A percentile compares a stretch with the other conserved stretches of the same genome.
These are phyloP conservation scores for Zaprionus lachaisei DNA, from an alignment of 1,140 invertebrate genomes.

Conservation along the genomic window DNA sequence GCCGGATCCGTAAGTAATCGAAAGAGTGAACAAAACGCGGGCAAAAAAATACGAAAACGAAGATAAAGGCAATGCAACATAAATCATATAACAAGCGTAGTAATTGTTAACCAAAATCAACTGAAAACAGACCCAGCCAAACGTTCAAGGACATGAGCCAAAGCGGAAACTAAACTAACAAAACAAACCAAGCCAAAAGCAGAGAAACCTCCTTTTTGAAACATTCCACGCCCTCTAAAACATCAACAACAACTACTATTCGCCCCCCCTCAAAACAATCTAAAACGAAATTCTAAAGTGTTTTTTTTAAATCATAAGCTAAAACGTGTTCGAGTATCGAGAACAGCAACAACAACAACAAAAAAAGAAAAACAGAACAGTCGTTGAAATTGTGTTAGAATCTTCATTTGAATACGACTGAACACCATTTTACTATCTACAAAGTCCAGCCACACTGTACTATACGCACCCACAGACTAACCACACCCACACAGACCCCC, in stretches of 20 bases:
- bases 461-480: not conserved
- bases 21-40: not conserved
- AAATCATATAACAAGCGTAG: not conserved
- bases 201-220: constrained; percentile 30
- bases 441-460: not conserved
- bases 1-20: constrained; percentile 7
- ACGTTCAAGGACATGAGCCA: constrained; percentile 56
- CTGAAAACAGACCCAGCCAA: constrained; percentile 5
- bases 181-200: constrained; percentile 26
- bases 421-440: not conserved
- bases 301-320: constrained; percentile 7
- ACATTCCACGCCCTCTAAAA: constrained; percentile 39
- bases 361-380: not conserved
- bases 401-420: not conserved
- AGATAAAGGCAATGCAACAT: constrained; percentile 3
- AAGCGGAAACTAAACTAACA: constrained; percentile 42
- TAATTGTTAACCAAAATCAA: constrained; percentile 5
- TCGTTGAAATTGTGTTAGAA: not conserved
- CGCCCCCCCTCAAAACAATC: not conserved
- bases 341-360: not conserved
- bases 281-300: constrained; percentile 9
- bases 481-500: not conserved
- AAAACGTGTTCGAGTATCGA: not conserved
- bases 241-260: constrained; percentile 2
- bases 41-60: not conserved